Evolutionary conservation across 2,113 vertebrate species (phyloP), one percentile per base, ranked within the genome.

Genomic region (Phalacrocorax carbo): DNA sequence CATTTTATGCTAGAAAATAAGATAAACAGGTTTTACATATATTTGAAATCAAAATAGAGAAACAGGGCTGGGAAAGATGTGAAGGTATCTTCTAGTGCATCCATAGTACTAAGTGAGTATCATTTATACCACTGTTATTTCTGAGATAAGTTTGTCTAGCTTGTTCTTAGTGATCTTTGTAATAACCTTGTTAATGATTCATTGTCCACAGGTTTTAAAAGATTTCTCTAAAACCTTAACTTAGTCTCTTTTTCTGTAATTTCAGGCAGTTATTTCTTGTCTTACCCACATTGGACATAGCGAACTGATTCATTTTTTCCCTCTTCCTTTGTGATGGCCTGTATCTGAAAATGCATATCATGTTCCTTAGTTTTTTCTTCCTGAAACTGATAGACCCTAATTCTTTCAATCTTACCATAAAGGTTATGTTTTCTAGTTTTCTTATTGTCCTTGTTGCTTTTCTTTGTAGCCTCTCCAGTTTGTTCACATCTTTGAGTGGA

Each of bases 401-500:
- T 86, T 92, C 46, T 95, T 93, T 90, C 61, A 65, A 4, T 79
- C 34, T 82, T 94, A 69, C 21, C 23, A 46, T 0, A 70, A 60
- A 81, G 26, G 11, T 88, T 80, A 76, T 79, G 71, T 92, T 92
- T 94, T 91, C 54, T 75, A 58, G 20, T 70, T 86, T 93, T 76
- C 51, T 81, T 86, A 73, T 62, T 92, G 40, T 86, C 46, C 15
- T 80, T 51, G 5, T 88, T 91, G 46, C 55, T 89, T 91, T 86
- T 69, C 88, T 94, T 86, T 88, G 51, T 95, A 88, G 64, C 70
- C 51, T 83, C 57, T 91, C 68, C 34, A 54, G 64, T 94, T 90
- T 88, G 58, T 88, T 95, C 77, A 66, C 64, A 55, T 90, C 76
- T 93, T 82, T 86, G 64, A 66, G 64, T 62, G 64, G 27, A 71